These are phyloP conservation scores for Phalera bucephala DNA, from an alignment of 2,888 invertebrate genomes.

Conservation along the genomic window DNA sequence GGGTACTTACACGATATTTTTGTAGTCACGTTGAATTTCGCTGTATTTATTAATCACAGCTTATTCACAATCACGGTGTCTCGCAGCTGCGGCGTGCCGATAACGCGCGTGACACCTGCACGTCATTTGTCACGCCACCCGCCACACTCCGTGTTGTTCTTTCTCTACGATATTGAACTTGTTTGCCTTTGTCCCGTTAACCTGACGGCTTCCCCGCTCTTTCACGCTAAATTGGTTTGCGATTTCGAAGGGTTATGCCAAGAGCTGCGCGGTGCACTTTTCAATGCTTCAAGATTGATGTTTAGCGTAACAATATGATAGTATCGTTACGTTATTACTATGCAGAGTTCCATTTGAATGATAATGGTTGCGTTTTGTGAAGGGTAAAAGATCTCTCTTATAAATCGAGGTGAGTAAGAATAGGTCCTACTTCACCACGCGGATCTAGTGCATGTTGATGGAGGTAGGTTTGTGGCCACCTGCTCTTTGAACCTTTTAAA, in stretches of 20 bases:
- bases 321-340: slow-evolving; percentile 29
- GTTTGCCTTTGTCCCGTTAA: slow-evolving; percentile 54
- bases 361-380: no score
- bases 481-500: no score
- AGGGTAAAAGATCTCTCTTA: no score
- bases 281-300: slow-evolving; percentile 37
- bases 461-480: no score
- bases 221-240: slow-evolving; percentile 59
- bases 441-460: no score
- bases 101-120: slow-evolving; percentile 66
- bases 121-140: slow-evolving; percentile 70
- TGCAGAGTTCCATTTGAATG: slow-evolving; percentile 17
- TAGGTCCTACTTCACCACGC: no score
- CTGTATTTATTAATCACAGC: slow-evolving; percentile 21
- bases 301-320: slow-evolving; percentile 28
- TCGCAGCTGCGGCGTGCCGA: slow-evolving; percentile 46
- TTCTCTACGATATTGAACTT: slow-evolving; percentile 51
- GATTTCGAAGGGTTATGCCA: slow-evolving; percentile 45
- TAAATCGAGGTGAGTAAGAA: no score
- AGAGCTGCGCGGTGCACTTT: slow-evolving; percentile 31
- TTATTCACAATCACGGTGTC: slow-evolving; percentile 31
- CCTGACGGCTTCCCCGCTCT: slow-evolving; percentile 44
- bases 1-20: no score
- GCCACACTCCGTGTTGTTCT: slow-evolving; percentile 48
- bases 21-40: neutral